phyloP scores from a whole-genome alignment of 2,113 vertebrate genomes.

The Lepisosteus osseus region DNA sequence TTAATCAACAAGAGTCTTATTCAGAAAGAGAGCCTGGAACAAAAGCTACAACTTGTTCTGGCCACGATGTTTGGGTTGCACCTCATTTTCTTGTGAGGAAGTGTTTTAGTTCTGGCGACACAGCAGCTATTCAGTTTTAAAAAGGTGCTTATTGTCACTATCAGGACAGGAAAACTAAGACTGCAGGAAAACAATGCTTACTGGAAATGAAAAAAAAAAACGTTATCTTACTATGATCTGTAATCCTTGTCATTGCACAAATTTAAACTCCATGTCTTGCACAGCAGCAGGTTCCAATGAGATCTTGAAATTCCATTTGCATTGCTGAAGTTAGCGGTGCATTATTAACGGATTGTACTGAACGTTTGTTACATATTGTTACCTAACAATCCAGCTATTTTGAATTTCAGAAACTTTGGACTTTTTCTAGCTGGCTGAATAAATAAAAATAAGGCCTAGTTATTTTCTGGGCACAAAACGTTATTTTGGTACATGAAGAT shows the following conservation, averaged over 20 bases:
- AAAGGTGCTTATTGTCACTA: neutral
- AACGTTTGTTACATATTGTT: no score
- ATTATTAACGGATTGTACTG: no score
- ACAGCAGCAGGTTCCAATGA: no score
- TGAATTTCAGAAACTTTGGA: no score
- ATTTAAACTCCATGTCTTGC: neutral
- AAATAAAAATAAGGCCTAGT: no score
- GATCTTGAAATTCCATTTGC: no score
- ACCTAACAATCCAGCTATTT: no score
- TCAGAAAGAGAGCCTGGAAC: conserved; percentile 9
- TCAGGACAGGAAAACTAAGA: neutral
- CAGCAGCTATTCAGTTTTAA: neutral
- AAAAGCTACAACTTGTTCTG: neutral
- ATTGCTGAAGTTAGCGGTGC: no score
- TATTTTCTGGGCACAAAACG: no score
- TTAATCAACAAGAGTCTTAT: conserved; percentile 6
- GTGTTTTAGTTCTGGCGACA: conserved; percentile 1
- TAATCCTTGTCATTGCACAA: neutral
- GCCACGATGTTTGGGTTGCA: conserved; percentile 11
- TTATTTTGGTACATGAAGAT: no score
- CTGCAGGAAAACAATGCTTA: conserved; percentile 2
- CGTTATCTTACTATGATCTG: no score
- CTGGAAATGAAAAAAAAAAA: neutral
- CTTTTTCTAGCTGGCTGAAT: no score
- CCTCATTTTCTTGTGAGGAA: neutral